phyloP scores from a whole-genome alignment of 2,113 vertebrate species.

The Thomomys bottae region DNA sequence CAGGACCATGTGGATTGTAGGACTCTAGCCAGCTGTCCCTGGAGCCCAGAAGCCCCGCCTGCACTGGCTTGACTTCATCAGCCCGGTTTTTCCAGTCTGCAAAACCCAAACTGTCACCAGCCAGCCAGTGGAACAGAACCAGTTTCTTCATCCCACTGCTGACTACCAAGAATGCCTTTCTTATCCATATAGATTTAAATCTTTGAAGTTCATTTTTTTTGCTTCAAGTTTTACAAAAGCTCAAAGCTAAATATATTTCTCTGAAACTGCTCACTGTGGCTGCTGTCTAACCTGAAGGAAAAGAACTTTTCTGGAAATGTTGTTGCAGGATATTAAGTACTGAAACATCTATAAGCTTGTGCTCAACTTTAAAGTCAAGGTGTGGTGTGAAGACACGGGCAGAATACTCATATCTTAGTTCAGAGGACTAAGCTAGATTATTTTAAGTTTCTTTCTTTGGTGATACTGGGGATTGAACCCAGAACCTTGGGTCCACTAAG shows the following conservation, averaged over 20 bases:
- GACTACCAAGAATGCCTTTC: constrained; percentile 1
- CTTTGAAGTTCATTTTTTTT: neutral
- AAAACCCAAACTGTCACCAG: neutral
- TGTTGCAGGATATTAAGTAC: neutral
- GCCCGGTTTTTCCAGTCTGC: neutral
- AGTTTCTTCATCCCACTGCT: neutral
- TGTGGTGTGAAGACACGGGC: neutral
- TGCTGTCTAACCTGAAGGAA: no score
- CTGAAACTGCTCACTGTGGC: neutral
- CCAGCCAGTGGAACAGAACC: neutral
- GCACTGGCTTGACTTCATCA: neutral
- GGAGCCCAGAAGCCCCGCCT: neutral
- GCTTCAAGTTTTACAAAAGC: neutral
- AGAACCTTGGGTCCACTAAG: no score
- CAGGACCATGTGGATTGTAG: no score
- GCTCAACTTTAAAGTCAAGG: neutral
- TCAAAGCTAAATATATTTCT: neutral
- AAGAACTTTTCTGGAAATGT: neutral
- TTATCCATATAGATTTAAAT: constrained; percentile 18
- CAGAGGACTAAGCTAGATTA: neutral
- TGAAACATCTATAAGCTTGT: no score
- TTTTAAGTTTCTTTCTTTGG: neutral
- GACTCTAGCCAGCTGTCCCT: no score
- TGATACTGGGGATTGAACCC: no score
- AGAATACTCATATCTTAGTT: neutral